phyloP scores from a whole-genome alignment of 2,888 invertebrate genomes.

The Agrotis clavis region DNA sequence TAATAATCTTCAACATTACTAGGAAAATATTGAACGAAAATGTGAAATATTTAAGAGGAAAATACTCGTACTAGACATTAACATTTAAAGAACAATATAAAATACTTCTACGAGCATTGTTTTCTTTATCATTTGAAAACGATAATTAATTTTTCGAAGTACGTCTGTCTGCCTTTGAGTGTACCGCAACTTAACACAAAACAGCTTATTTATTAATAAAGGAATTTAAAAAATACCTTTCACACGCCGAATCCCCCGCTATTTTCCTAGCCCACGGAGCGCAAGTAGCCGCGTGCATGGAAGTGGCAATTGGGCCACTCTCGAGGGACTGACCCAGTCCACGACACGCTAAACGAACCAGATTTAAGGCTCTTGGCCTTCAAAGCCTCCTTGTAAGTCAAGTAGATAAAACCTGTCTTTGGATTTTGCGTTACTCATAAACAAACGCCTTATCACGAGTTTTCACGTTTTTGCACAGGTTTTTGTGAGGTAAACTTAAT shows the following conservation, averaged over 20 bases:
- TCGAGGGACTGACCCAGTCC: slow-evolving; percentile 53
- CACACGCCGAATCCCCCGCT: neutral
- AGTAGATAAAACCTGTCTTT: slow-evolving; percentile 30
- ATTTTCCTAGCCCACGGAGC: slow-evolving; percentile 27
- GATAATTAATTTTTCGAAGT: too few species aligned
- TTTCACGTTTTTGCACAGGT: too few species aligned
- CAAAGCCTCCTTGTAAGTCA: slow-evolving; percentile 36
- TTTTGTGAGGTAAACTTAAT: too few species aligned
- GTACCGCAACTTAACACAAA: too few species aligned
- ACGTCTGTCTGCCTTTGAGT: too few species aligned
- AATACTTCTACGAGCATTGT: too few species aligned
- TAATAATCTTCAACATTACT: neutral
- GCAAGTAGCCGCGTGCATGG: slow-evolving; percentile 51
- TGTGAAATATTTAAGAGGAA: too few species aligned
- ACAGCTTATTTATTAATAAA: too few species aligned
- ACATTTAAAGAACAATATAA: too few species aligned
- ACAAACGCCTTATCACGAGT: too few species aligned
- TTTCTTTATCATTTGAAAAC: too few species aligned
- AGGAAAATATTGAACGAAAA: neutral
- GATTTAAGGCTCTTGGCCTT: slow-evolving; percentile 48
- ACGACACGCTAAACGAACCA: slow-evolving; percentile 55
- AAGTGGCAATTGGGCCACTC: slow-evolving; percentile 58
- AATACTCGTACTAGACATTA: too few species aligned
- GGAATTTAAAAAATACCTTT: neutral
- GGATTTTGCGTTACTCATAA: slow-evolving; percentile 12